phyloP scores from a whole-genome alignment of 1,140 invertebrate species.

The Galendromus occidentalis region DNA sequence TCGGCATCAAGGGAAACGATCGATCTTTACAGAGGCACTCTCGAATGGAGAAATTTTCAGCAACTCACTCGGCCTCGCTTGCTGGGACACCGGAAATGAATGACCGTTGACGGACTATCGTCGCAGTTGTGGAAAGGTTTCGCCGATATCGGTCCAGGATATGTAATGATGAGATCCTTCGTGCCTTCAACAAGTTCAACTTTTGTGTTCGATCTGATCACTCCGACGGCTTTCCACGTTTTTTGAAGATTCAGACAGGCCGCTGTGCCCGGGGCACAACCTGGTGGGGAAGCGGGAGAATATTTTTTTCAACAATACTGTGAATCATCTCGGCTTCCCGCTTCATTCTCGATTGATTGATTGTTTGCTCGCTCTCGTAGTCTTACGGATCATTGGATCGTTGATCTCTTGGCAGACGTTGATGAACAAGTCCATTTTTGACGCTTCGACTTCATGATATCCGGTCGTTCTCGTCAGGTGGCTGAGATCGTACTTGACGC shows the following conservation, averaged over 20 bases:
- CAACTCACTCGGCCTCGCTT: neutral
- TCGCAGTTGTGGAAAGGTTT: neutral
- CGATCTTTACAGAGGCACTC: too few relatives aligned
- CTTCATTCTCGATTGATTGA: too few relatives aligned
- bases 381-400: neutral
- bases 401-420: conserved; percentile 8
- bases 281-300: too few relatives aligned
- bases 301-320: too few relatives aligned
- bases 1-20: too few relatives aligned
- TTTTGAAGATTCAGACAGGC: neutral
- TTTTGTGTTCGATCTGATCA: neutral
- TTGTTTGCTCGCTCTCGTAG: too few relatives aligned
- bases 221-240: neutral
- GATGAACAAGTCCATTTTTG: neutral
- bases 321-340: too few relatives aligned
- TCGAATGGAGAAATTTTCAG: too few relatives aligned
- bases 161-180: neutral
- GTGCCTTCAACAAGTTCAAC: neutral
- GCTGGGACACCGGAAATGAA: neutral
- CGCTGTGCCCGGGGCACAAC: neutral
- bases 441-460: neutral
- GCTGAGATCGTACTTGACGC: neutral
- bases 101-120: neutral
- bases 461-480: neutral
- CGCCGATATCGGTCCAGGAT: neutral